A percentile compares a stretch with the other conserved stretches of the same genome.
phyloP scores from a whole-genome alignment of 1,140 invertebrate species.

The Drosophila rufa region DNA sequence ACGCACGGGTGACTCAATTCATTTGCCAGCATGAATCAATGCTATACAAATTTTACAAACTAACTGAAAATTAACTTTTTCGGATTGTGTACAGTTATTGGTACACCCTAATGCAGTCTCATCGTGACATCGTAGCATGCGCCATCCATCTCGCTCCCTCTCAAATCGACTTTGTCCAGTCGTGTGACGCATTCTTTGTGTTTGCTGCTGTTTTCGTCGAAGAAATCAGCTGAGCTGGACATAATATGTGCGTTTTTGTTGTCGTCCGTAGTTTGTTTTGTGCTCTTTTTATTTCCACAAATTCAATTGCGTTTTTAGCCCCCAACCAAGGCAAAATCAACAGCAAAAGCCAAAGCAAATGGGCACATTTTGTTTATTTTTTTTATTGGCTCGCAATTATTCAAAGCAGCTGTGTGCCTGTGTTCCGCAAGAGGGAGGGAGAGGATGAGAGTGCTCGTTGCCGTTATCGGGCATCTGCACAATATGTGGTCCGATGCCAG shows the following conservation, averaged over 20 bases:
- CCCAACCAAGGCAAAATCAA: slow-evolving; percentile 9
- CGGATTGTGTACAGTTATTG: background rate
- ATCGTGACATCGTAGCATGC: background rate
- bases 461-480: slow-evolving; percentile 39
- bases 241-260: slow-evolving; percentile 13
- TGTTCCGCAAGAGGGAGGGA: background rate
- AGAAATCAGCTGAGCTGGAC: slow-evolving; percentile 52
- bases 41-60: too few species aligned
- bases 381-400: slow-evolving; percentile 16
- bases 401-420: slow-evolving; percentile 23
- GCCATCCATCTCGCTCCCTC: slow-evolving; percentile 1
- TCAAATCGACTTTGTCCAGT: slow-evolving; percentile 33
- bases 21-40: too few species aligned
- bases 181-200: slow-evolving; percentile 41
- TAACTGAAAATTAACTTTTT: too few species aligned
- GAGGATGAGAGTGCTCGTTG: slow-evolving; percentile 10
- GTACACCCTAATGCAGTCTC: slow-evolving; percentile 13
- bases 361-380: slow-evolving; percentile 11
- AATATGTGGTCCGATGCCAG: slow-evolving; percentile 45
- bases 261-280: slow-evolving; percentile 23
- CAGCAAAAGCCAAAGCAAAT: slow-evolving; percentile 3
- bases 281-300: slow-evolving; percentile 5
- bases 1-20: too few species aligned
- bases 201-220: slow-evolving; percentile 22
- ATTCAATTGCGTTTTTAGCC: slow-evolving; percentile 43